Evolutionary conservation across 2,888 invertebrate species (phyloP).

Genomic region (Leucophenga maculata): DNA sequence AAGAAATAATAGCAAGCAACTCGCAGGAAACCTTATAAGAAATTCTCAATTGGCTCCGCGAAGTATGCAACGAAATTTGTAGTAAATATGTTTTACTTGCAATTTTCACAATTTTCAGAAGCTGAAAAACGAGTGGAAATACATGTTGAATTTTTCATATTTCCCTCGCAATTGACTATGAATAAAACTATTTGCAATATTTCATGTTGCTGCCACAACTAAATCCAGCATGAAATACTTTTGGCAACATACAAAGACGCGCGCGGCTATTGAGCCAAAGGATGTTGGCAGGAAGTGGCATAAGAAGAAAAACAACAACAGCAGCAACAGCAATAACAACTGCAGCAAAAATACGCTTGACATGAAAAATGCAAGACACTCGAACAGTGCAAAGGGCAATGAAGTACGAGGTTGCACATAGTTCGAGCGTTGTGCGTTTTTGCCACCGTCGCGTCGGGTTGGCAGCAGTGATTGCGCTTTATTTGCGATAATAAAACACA

Average conservation of each 20-base stretch:
- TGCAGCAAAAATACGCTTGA: neutral
- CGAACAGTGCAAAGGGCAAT: neutral
- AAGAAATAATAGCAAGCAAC: neutral
- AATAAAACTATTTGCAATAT: constrained; percentile 64
- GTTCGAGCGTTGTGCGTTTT: constrained; percentile 2
- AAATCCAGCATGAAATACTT: constrained; percentile 44
- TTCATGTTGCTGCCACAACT: constrained; percentile 53
- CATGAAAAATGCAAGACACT: constrained; percentile 38
- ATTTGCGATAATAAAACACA: constrained; percentile 68
- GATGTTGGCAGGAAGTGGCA: neutral
- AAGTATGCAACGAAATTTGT: constrained; percentile 29
- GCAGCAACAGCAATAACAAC: neutral
- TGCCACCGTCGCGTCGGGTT: too few species aligned
- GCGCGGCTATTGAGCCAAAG: neutral
- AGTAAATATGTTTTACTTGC: constrained; percentile 15
- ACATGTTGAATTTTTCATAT: constrained; percentile 45
- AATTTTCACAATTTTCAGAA: neutral
- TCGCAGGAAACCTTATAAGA: neutral
- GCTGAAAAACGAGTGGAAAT: constrained; percentile 6
- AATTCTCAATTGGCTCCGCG: constrained; percentile 13
- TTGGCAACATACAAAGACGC: constrained; percentile 10
- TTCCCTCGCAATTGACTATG: constrained; percentile 55
- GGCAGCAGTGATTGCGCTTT: constrained; percentile 65
- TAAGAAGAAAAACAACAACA: constrained; percentile 1
- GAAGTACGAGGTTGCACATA: neutral